Percentiles rank a stretch among this genome's conserved stretches.
Evolutionary conservation across 2,113 vertebrate species (phyloP).

Genomic region (Noctilio leporinus): DNA sequence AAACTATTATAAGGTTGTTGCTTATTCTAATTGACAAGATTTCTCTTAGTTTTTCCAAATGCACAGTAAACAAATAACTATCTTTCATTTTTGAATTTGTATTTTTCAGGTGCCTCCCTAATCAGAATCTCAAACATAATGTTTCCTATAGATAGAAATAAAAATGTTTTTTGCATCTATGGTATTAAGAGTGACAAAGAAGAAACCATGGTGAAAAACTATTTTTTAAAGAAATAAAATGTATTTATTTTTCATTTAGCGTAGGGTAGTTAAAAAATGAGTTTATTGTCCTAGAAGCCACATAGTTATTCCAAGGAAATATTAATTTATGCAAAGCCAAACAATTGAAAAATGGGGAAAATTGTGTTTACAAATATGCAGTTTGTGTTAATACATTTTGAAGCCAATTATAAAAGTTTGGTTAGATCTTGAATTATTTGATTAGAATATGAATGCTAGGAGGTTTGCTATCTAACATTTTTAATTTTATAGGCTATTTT

Average conservation of each 20-base stretch:
- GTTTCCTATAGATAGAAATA: not conserved
- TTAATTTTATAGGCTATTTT: conserved; percentile 4
- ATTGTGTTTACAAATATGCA: not conserved
- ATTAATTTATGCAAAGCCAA: not conserved
- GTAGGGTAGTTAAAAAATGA: conserved; percentile 5
- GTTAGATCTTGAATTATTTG: not conserved
- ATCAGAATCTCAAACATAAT: not conserved
- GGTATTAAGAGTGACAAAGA: conserved; percentile 20
- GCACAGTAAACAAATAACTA: not conserved
- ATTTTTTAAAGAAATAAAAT: conserved; percentile 55
- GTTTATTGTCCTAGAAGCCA: not conserved
- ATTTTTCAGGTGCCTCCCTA: conserved; percentile 36
- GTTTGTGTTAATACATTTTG: not conserved
- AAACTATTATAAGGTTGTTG: not conserved
- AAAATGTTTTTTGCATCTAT: conserved; percentile 35
- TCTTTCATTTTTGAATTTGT: not conserved
- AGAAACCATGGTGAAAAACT: conserved; percentile 36
- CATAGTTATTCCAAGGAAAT: not conserved
- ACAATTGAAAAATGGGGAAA: not conserved
- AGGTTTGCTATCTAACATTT: not conserved
- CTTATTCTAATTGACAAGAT: not conserved
- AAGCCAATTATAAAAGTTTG: not conserved
- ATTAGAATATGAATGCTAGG: not conserved
- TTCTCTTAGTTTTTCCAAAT: not conserved
- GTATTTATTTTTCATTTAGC: conserved; percentile 47